Base-by-base conservation (phyloP, 2,888 invertebrate species). In the Nematopogon swammerdamellus region DNA sequence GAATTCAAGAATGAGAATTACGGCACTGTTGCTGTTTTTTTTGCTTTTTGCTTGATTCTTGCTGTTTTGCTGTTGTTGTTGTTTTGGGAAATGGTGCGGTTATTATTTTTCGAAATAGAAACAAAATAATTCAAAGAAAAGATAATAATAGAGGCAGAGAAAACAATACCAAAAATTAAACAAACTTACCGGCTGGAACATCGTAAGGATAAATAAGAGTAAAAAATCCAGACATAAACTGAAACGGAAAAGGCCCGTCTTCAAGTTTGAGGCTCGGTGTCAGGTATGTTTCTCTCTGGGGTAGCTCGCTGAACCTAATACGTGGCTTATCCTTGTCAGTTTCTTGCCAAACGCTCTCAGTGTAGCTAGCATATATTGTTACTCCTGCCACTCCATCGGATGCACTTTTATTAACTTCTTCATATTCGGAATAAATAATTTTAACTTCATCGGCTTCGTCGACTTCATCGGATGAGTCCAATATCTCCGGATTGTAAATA, bases 151-250 rank as follows among this genome's bases (percentile, higher is more conserved):
- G 25, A 25, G 8, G 25, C 8, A 25, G 8, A 25, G 8, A 25
- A n/a, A 44, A 47, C 52, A 25, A 49, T 44, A 49, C 49, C 52
- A 50, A 48, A 49, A 51, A 49, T 18, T 30, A 47, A n/a, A 20
- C 20, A 19, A 44, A 68, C 76, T 83, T 69, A 88, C 87, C 87
- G 50, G 81, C 65, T 52, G 87, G 86, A 68, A 86, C 83, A 56
- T 84, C 82, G 59, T 82, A 79, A 3, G 87, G 86, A 65, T 86
- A 84, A 60, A 88, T 79, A 61, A 83, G 66, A 56, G 80, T 80
- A 62, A 87, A 81, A 63, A 87, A 81, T 52, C 72, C 65, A 11
- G 86, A 82, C 62, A 87, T 80, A 63, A 84, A 84, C 58, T 80
- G 75, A 64, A 87, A 87, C 56, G 84, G 72, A 62, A 85, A 81